phyloP scores from a whole-genome alignment of 2,888 invertebrate species.

The Pristionchus mayeri region DNA sequence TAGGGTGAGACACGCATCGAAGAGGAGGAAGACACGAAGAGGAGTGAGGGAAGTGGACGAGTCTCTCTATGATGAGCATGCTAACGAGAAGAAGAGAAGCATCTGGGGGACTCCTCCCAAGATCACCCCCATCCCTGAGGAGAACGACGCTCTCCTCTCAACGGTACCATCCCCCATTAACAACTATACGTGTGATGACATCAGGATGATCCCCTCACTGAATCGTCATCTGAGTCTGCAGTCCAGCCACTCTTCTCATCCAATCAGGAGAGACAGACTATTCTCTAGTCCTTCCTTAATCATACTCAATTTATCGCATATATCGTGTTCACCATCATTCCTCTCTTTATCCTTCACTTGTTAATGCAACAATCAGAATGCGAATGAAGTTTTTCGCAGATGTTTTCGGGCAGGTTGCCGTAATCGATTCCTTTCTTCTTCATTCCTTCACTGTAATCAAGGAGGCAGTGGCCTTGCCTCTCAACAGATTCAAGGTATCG shows the following conservation, averaged over 20 bases:
- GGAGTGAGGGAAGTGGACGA: conserved; percentile 29
- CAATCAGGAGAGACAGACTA: neutral
- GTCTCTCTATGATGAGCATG: neutral
- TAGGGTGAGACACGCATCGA: conserved; percentile 42
- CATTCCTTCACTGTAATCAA: neutral
- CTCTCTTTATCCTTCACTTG: neutral
- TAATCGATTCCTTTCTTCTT: neutral
- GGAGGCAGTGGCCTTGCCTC: neutral
- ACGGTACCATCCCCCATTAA: neutral
- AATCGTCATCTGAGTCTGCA: neutral
- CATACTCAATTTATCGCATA: neutral
- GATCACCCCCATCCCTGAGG: conserved; percentile 35
- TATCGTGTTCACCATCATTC: neutral
- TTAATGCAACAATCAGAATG: no score
- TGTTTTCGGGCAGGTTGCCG: neutral
- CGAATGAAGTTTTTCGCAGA: no score
- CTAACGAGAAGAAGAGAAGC: conserved; percentile 25
- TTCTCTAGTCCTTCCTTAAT: neutral
- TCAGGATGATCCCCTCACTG: neutral
- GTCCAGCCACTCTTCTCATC: neutral
- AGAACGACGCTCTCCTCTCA: conserved; percentile 16
- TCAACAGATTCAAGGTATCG: neutral
- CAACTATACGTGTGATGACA: neutral
- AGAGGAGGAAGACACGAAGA: conserved; percentile 21
- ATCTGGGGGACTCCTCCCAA: neutral